Percentiles rank a stretch among this genome's conserved stretches.
Evolutionary conservation across 2,113 vertebrate species (phyloP).

Genomic region (Alligator sinensis): DNA sequence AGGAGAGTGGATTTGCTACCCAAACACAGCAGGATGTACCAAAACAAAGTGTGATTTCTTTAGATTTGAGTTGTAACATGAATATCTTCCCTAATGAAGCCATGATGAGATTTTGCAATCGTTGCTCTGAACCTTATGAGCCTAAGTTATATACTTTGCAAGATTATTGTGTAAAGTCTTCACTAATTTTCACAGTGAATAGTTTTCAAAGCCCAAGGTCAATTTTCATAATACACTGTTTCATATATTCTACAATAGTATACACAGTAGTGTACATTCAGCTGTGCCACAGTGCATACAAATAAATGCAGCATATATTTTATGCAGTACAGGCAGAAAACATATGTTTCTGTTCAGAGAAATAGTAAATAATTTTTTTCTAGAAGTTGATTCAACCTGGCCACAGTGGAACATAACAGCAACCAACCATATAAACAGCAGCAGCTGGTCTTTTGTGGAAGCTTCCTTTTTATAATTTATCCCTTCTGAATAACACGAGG

Average conservation of each 20-base stretch:
- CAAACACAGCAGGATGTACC: background rate
- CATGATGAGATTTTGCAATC: background rate
- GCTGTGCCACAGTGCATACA: conserved; percentile 6
- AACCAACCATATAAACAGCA: background rate
- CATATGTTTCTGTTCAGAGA: conserved; percentile 51
- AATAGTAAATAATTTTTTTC: conserved; percentile 25
- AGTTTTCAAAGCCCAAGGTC: background rate
- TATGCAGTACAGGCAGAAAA: background rate
- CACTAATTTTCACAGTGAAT: background rate
- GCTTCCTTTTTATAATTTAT: conserved; percentile 39
- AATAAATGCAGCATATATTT: conserved; percentile 13
- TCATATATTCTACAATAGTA: background rate
- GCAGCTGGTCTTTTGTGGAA: conserved; percentile 7
- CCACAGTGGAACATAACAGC: background rate
- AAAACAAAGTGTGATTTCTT: background rate
- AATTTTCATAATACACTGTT: background rate
- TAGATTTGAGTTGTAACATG: background rate
- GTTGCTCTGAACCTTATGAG: background rate
- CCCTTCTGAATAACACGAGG: background rate
- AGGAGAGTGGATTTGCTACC: background rate
- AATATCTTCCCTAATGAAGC: background rate
- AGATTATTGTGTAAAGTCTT: background rate
- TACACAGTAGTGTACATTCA: background rate
- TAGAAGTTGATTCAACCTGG: conserved; percentile 38
- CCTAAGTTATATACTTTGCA: background rate